Base-by-base conservation (phyloP, 2,113 vertebrate species). In the Ceyx melanurus region DNA sequence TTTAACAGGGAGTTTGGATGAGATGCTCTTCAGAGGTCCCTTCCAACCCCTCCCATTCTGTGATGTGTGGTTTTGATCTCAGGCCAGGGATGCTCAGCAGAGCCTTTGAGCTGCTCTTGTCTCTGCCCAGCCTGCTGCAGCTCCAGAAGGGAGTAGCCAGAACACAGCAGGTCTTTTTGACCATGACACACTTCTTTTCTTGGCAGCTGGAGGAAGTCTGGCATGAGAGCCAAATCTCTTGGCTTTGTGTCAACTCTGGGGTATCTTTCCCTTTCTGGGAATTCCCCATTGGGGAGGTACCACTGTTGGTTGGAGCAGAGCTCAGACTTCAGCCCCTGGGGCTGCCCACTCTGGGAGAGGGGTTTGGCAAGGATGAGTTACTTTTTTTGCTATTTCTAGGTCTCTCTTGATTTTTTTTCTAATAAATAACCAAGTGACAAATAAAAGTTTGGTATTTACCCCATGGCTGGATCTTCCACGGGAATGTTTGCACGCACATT, bases 401-500 rank as follows among this genome's bases (percentile, higher is more conserved):
- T 70, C 33, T 92, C 75, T 93, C 37, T 54, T 88, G 85, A 94
- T 68, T 90, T n/a, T 56, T 54, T 48, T 48, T 48, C 93, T 93
- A 92, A 86, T 85, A 91, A 94, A 97, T 96, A 97, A 80, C 93
- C 80, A 81, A 94, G 92, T 94, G 89, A 96, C 93, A 95, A 97
- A 88, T 90, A 92, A 97, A 97, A 93, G 85, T 85, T 94, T 81
- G 89, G 50, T 94, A 90, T 97, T 96, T 96, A 67, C 68, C 78
- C 93, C 88, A 53, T 85, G 94, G 94, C 93, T 94, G 92, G 94
- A 51, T 95, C 87, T 95, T 93, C 64, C 0, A 0, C 1, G 0
- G 72, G 53, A 61, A 68, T 51, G 48, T 95, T 87, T 89, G 65
- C 42, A 5, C 58, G 23, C 83, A 60, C 10, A 0, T 90, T 93